Conservation (phyloP, 2,797 vertebrate genomes). For the Poecile montanus region DNA sequence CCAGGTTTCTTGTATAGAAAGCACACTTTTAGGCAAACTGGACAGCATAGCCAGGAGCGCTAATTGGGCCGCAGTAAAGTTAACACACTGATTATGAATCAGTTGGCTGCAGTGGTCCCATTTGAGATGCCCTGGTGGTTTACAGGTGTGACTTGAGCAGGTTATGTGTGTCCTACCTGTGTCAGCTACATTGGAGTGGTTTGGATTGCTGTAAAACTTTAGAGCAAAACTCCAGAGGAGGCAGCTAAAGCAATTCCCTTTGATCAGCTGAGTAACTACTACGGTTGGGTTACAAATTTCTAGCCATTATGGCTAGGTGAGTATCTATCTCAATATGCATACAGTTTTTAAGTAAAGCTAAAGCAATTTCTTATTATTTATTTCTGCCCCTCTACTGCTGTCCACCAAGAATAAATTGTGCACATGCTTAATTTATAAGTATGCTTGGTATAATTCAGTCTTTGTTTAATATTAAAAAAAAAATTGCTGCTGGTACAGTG, state of each 20-base stretch:
- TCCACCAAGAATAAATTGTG: neutral
- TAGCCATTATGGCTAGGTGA: neutral
- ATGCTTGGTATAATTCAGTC: neutral
- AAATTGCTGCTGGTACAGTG: neutral
- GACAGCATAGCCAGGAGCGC: neutral
- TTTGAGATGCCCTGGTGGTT: neutral
- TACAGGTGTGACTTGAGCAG: neutral
- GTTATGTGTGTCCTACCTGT: neutral
- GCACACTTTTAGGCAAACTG: neutral
- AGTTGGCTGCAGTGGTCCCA: neutral
- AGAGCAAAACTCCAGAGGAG: neutral
- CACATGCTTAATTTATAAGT: neutral
- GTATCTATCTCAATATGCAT: neutral
- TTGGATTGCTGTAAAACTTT: neutral
- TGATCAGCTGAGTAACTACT: neutral
- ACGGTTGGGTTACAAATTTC: neutral
- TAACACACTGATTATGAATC: neutral
- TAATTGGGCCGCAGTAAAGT: neutral
- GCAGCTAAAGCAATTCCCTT: neutral
- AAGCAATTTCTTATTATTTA: neutral
- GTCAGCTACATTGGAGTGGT: neutral
- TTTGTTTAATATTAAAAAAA: neutral
- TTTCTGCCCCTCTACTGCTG: neutral
- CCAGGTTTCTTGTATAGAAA: neutral
- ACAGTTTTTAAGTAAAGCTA: neutral